A percentile compares a stretch with the other conserved stretches of the same genome.
Evolutionary conservation across 2,113 vertebrate genomes (phyloP).

Genomic region (Heterotis niloticus): DNA sequence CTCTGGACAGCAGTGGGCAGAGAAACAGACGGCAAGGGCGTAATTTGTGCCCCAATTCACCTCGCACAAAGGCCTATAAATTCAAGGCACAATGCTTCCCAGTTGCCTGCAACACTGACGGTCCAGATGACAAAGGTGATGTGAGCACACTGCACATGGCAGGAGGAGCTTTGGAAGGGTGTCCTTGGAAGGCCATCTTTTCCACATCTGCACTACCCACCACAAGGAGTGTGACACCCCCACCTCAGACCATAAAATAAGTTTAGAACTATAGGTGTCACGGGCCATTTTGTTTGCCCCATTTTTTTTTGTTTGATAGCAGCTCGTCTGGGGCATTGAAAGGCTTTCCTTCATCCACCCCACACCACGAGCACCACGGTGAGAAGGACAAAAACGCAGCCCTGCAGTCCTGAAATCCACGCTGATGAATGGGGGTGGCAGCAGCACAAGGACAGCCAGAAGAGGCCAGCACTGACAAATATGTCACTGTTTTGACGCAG

Average conservation of each 20-base stretch:
- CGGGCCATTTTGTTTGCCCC: too few species aligned
- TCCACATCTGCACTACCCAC: neutral
- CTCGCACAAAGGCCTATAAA: slow-evolving; percentile 39
- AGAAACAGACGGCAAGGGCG: slow-evolving; percentile 14
- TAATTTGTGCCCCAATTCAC: slow-evolving; percentile 25
- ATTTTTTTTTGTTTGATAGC: too few species aligned
- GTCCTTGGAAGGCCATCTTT: neutral
- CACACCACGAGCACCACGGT: too few species aligned
- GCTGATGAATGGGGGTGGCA: too few species aligned
- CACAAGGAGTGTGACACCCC: neutral
- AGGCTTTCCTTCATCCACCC: too few species aligned
- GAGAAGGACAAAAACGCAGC: too few species aligned
- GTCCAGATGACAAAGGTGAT: slow-evolving; percentile 22
- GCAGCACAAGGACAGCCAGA: too few species aligned
- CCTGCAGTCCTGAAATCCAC: too few species aligned
- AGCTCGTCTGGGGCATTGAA: too few species aligned
- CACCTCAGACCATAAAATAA: neutral
- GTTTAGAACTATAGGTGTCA: neutral
- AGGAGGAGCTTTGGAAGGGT: slow-evolving; percentile 8
- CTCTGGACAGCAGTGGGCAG: slow-evolving; percentile 9
- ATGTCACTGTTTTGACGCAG: too few species aligned
- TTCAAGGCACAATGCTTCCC: slow-evolving; percentile 26
- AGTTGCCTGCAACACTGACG: neutral
- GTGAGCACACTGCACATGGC: slow-evolving; percentile 39
- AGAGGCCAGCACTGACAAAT: too few species aligned